Base-by-base conservation (phyloP, 2,113 vertebrate genomes). In the Elachura formosa region DNA sequence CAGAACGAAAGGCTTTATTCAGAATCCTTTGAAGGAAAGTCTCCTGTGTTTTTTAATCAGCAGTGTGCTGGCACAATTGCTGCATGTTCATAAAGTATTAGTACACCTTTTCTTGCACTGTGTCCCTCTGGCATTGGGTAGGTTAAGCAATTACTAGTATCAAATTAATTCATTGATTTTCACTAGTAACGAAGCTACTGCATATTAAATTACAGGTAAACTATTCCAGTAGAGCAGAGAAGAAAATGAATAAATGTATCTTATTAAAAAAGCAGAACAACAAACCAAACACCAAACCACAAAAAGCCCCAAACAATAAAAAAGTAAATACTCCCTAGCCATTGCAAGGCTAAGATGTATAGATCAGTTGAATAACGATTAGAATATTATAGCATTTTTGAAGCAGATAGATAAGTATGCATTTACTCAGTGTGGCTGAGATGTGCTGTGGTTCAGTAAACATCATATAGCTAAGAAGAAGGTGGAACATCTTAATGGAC, bases 11-110 rank as follows among this genome's bases (percentile, higher is more conserved):
- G 82, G 82, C 91, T 95, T 95, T 81, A 88, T 81, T 86, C 45
- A 54, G 31, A 91, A 80, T 66, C 74, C 90, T 97, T 92, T 96
- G 95, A 96, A 96, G 95, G 89, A 81, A 87, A 64, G 51, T 83
- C 89, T 94, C 72, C 75, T 86, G 87, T 89, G 82, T 86, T 67
- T 94, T 95, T 88, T 45, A 88, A 94, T 95, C 86, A 94, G 46
- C 74, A 87, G 75, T 67, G 63, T 75, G 89, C 77, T 88, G 51
- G 38, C 69, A 77, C 3, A 3, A 94, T 59, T 46, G 74, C 51
- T 66, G 83, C 72, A 83, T 45, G 67, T 64, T 94, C 89, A 80
- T 85, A 75, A 86, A 77, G 67, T 49, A 86, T 67, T 71, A 71
- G 40, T 56, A 80, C 0, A 3, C 25, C 25, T 26, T 55, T 77